Evolutionary conservation across 2,888 invertebrate species (phyloP), one percentile per base, ranked within the genome.

Genomic region (Tetanocera ferruginea): DNA sequence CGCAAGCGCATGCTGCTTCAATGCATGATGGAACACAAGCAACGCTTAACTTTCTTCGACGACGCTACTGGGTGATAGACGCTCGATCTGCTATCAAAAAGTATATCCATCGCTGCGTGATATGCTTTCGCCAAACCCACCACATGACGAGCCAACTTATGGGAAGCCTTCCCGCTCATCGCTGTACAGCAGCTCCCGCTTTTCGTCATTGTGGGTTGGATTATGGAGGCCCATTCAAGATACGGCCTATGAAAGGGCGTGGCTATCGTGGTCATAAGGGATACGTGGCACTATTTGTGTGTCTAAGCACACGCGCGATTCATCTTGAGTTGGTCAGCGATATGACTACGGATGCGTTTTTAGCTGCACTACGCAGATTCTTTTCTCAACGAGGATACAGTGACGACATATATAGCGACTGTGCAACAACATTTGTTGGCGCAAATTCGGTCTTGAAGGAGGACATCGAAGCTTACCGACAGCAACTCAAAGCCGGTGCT

Each of bases 281-380:
- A 49, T 80, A 78, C 76, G 76, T 69, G 17, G 79, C 78, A 4
- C 79, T 80, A 9, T 78, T 73, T 55, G 76, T 81, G 23, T 81
- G 79, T 51, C 37, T 77, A 28, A 70, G 57, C 28, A 76, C 76
- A 1, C 69, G 75, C 17, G 78, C 78, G 5, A 73, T 80, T 49
- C 79, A 80, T 62, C 49, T 81, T 5, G 78, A 81, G 49, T 69
- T 79, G 0, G 79, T 78, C 19, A 78, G 79, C 14, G 80, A 80
- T 37, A 23, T 57, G 57, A 57, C 57, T 3, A 57, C 57, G 2
- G 57, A 57, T 3, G 8, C 57, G 3, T 57, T 57, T 19, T 4
- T 57, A 3, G 57, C 57, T 9, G 57, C 14, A 60, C 71, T 75
- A 34, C 75, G 37, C 25, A 37, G 34, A n/a, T 37, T 72, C 8